Evolutionary conservation across 2,797 vertebrate genomes (phyloP), one percentile per base, ranked within the genome.

Genomic region (Stomatorhinus walkeri): DNA sequence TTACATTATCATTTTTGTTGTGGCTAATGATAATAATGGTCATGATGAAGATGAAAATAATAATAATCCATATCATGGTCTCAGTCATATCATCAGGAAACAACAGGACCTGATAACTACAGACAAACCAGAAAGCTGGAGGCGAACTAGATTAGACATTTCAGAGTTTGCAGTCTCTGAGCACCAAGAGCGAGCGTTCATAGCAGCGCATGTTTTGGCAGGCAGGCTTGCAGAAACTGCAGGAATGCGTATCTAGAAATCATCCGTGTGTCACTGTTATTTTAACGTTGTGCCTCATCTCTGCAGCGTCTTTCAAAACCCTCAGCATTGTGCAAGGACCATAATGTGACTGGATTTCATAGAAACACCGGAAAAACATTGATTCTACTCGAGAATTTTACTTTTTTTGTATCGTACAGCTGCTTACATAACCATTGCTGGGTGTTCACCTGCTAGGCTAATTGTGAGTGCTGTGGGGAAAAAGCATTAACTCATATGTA

Each of bases 211-310:
- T 54, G 84, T 85, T 28, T 52, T 85, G 84, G 84, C 84, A 85
- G 51, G 84, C 84, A 51, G 46, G 49, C 24, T 54, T 85, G 48
- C 51, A 51, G 84, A 85, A 54, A 28, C 48, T 28, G 49, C 84
- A 85, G 84, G 84, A 85, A 85, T 85, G 48, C 7, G 14, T 54
- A 51, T 16, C 46, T 51, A 52, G n/a, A 85, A 85, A 85, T 54
- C 51, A 8, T 16, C 46, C 2, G 49, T 52, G 84, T 14, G 5
- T 85, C 49, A 28, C 48, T 49, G 83, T 48, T 48, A 32, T 85
- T 54, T 54, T 48, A 85, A n/a, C 48, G 10, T 28, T 19, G 43
- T 52, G 84, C 22, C 8, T 10, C 84, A 32, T 85, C 84, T 5
- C 14, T 1, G 22, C 84, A 36, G 22, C 28, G 12, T 51, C 48